Base-by-base conservation (phyloP, 2,888 invertebrate genomes). In the Podabrus alpinus region DNA sequence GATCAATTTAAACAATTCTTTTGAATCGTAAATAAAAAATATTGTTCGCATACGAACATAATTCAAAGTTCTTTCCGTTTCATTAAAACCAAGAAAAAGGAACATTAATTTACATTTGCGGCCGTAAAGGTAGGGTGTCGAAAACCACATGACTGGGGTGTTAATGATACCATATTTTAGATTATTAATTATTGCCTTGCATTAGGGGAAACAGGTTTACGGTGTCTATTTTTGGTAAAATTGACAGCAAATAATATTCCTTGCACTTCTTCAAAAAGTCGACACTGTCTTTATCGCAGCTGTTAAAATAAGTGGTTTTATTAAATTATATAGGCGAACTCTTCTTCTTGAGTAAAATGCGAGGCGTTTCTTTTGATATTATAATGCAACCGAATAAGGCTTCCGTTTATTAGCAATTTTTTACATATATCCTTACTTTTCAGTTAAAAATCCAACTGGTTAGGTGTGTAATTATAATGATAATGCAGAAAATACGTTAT, bases 161-260 rank as follows among this genome's bases (percentile, higher is more conserved):
- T 82, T 85, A 84, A 85, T 84, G 85, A 84, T 83, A 82, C 81
- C 81, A 84, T 85, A 85, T 84, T 84, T 85, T 83, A 85, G 81
- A 81, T 82, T 84, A 85, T 84, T 85, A 84, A 85, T 85, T 85
- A 85, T 84, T 81, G 78, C 80, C 79, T 80, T 79, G 77, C 74
- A 76, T 78, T 71, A 74, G 77, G 79, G 76, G 69, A 72, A 76
- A 60, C 25, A 69, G 25, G 25, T 29, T 59, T 66, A 19, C 21
- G 13, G 59, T 59, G 15, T 70, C 71, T 71, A 72, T 72, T 68
- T 72, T 67, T 21, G 16, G 59, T 15, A 24, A n/a, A 45, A 59
- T 68, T 72, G 62, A 72, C 21, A 59, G 68, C 72, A 15, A 11
- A 15, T 45, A 45, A 45, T 45, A 45, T 45, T 45, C 13, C 45